Evolutionary conservation across 2,888 invertebrate genomes (phyloP), one percentile per base, ranked within the genome.

Genomic region (Clepsis dumicolana): DNA sequence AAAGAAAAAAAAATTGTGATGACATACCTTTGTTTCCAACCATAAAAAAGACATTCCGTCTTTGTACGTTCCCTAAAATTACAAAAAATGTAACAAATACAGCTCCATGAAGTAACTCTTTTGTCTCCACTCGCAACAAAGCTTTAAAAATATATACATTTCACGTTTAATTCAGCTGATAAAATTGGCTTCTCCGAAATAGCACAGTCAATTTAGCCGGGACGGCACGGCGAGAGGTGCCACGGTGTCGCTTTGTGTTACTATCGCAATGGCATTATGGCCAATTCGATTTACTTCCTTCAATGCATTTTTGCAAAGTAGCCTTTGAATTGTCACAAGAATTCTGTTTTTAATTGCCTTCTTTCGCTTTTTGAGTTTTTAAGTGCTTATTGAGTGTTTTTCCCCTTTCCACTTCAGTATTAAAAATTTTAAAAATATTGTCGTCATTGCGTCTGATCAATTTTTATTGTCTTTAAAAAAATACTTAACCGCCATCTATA

Each of bases 231-330:
- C 24, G 27, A 48, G 25, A 60, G 29, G 48, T 14, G 60, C 18
- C 24, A 29, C 27, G 29, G 60, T 32, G 60, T 61, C 60, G 60
- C 44, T 29, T 61, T 29, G 32, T 61, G 60, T 61, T 61, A 21
- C 44, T 29, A 48, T 29, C 29, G 48, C 29, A 32, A 61, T 21
- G 60, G 60, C 29, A 48, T 61, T 61, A 61, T 61, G 60, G 44
- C 60, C 44, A 48, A 61, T 44, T 61, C 44, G 29, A 61, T 61
- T 61, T 48, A 48, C 60, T 29, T n/a, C 14, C 27, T 44, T 60
- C 29, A 18, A 18, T 61, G 60, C 48, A 61, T 61, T 61, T 61
- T 48, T 48, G 29, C 35, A 38, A 57, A 57, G 25, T 38, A 16
- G n/a, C 60, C 10, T 18, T 29, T 29, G 48, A 27, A 59, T 41